phyloP scores from a whole-genome alignment of 2,888 invertebrate genomes.

The Drosophila lutescens region DNA sequence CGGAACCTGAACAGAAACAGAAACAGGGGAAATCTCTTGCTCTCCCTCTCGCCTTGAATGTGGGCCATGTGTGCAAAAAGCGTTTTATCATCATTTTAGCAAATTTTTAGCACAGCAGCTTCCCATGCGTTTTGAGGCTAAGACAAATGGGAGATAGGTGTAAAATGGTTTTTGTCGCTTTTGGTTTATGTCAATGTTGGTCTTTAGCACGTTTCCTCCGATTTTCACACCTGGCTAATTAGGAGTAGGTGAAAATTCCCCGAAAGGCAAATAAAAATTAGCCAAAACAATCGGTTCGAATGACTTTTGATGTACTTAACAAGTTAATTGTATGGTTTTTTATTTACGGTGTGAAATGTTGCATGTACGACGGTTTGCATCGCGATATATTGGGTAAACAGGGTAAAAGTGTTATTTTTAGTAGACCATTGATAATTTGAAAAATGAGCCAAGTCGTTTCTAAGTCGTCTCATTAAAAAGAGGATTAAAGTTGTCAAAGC shows the following conservation, averaged over 20 bases:
- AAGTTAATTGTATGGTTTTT: slow-evolving; percentile 19
- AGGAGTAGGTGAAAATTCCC: slow-evolving; percentile 26
- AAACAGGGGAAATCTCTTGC: not conserved
- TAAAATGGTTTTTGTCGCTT: slow-evolving; percentile 19
- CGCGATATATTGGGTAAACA: slow-evolving; percentile 8
- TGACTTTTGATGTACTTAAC: slow-evolving; percentile 2
- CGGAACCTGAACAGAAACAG: not conserved
- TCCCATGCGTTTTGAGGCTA: slow-evolving; percentile 1
- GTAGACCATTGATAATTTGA: slow-evolving; percentile 11
- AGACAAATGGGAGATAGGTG: slow-evolving; percentile 11
- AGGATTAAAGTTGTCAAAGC: slow-evolving; percentile 6
- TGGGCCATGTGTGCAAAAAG: slow-evolving; percentile 5
- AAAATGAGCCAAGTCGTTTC: not conserved
- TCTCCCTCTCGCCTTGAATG: slow-evolving; percentile 1
- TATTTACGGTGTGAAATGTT: slow-evolving; percentile 20
- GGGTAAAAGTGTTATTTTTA: slow-evolving; percentile 11
- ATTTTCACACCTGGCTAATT: slow-evolving; percentile 28
- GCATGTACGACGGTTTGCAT: slow-evolving; percentile 16
- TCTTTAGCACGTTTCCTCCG: slow-evolving; percentile 39
- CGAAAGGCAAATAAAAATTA: slow-evolving; percentile 17
- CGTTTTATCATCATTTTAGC: slow-evolving; percentile 26
- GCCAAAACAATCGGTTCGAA: slow-evolving; percentile 22
- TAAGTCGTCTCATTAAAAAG: not conserved
- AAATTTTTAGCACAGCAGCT: slow-evolving; percentile 8
- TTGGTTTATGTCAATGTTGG: slow-evolving; percentile 32